Evolutionary conservation across 2,113 vertebrate species (phyloP), one percentile per base, ranked within the genome.

Genomic region (Oophaga pumilio): DNA sequence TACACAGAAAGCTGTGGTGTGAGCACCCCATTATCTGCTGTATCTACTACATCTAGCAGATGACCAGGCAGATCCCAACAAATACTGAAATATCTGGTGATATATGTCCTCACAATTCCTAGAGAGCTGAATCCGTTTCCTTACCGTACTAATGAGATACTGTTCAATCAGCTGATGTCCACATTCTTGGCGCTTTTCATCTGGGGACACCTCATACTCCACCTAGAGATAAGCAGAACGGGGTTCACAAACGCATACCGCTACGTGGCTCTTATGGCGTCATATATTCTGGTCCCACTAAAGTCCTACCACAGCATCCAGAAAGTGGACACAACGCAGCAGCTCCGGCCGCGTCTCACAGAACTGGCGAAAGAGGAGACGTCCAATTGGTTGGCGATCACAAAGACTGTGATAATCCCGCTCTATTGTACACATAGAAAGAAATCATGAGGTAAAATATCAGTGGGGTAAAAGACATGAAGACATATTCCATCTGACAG

Each of bases 181-280:
- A 11, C 96, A 96, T 8, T 97, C 97, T 90, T 95, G 98, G 91
- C 97, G 95, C 90, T 96, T 98, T 91, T 99, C 97, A 85, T 99
- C 98, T 1, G 97, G 98, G 20, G 97, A 95, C 90, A 99, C 98
- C 91, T 99, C 98, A 33, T 98, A 99, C 88, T 97, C 97, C 0
- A 95, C 95, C 98, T 99, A 8, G 1, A 62, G 43, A 69, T 0
- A 82, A 69, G 84, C 24, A 15, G 15, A 77, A 88, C 18, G 28
- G 62, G 56, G 43, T 22, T 28, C 18, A 59, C 28, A 59, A 22
- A 81, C n/a, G 50, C 20, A 4, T 28, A 64, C 14, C 15, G 6
- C 2, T 6, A 33, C 22, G 15, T 20, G 57, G 6, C 53, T 15
- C 15, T 12, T 22, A 66, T 0, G 53, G 11, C 6, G 5, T 11